Base-by-base conservation (phyloP, 2,888 invertebrate species). In the Crepidodera aurea region DNA sequence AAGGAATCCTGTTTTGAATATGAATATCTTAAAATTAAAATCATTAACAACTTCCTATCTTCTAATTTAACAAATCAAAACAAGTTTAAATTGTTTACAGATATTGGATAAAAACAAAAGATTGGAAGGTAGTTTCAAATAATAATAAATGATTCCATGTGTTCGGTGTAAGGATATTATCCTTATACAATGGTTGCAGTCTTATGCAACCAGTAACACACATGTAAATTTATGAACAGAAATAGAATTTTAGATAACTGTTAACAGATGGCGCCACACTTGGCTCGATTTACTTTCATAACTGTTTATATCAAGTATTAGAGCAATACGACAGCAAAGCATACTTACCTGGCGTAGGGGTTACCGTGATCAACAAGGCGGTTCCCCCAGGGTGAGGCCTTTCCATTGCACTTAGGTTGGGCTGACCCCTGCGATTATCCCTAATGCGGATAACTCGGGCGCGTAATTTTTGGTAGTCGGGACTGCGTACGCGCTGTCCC, bases 361-460 rank as follows among this genome's bases (percentile, higher is more conserved):
- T 64, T 58, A 87, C 86, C 86, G 83, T 87, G 88, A 89, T 88
- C 88, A 87, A 69, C 66, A 85, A 88, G 88, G 87, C 84, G 85
- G 87, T 86, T 86, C 84, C 86, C 84, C 86, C 88, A 85, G 86
- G 86, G 83, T 78, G 88, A 88, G 88, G 85, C 86, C 84, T 79
- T 82, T 79, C 84, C 88, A 88, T 90, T 89, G 89, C 89, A 90
- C 89, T 83, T 76, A 83, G 88, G 84, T 83, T 82, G 84, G 85
- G 88, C 85, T 90, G 89, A 89, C 88, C 85, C 86, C 84, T 87
- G 89, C 88, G 88, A 88, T 87, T 87, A 85, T 84, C 85, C 86
- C 87, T 87, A 87, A 88, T 86, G 87, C 84, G 87, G 86, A 84
- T 86, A 87, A 86, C 87, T 88, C 87, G 87, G 86, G 84, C 85